phyloP scores from a whole-genome alignment of 2,113 vertebrate species.

The Mionectes macconnelli region DNA sequence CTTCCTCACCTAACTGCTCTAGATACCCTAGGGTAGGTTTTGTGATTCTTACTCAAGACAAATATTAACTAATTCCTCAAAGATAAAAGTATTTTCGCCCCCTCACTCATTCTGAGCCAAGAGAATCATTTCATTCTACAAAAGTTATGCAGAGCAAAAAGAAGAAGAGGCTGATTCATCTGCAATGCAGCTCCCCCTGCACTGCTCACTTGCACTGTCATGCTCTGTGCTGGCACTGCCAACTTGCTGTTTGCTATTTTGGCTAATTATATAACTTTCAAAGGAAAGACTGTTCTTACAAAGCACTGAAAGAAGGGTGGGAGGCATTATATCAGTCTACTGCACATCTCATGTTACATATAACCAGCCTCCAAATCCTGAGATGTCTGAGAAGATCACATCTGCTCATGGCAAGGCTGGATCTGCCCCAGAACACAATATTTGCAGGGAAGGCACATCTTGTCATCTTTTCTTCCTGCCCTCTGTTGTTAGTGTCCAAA shows the following conservation, averaged over 20 bases:
- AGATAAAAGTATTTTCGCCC: background rate
- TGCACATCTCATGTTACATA: background rate
- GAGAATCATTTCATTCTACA: background rate
- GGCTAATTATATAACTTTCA: background rate
- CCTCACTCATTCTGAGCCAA: background rate
- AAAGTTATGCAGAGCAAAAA: background rate
- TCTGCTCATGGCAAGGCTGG: background rate
- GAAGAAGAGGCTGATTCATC: background rate
- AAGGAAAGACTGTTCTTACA: background rate
- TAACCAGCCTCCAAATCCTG: background rate
- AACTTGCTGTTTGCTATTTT: background rate
- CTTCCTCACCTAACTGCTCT: background rate
- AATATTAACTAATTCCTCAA: background rate
- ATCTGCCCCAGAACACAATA: background rate
- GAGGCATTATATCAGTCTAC: background rate
- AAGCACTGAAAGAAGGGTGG: background rate
- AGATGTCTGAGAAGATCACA: background rate
- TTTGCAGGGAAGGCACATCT: background rate
- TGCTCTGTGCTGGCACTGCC: background rate
- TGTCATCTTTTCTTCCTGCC: background rate
- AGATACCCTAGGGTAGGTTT: background rate
- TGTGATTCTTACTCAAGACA: background rate
- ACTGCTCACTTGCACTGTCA: slow-evolving; percentile 3
- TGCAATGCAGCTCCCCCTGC: slow-evolving; percentile 28
- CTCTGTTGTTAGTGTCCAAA: background rate